Conservation (phyloP, 2,797 vertebrate species). For the Cirrhinus molitorella region DNA sequence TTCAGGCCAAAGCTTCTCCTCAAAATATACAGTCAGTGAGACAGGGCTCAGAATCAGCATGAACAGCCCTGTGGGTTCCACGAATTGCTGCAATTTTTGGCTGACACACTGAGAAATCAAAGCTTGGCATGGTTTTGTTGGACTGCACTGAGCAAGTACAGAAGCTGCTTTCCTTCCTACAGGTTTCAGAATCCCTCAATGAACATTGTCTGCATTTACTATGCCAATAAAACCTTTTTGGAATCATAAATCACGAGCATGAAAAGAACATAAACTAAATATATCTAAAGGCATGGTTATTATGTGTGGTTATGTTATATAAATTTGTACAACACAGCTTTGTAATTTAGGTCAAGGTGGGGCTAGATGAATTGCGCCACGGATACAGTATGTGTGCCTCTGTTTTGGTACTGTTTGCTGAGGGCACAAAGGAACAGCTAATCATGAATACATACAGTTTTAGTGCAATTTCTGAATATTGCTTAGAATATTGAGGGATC, state of each 20-base stretch:
- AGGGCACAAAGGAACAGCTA: not conserved
- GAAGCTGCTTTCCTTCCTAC: constrained; percentile 11
- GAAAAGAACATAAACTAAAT: not conserved
- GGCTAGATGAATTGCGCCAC: not conserved
- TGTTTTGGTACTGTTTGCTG: not conserved
- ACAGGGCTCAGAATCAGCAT: constrained; percentile 1
- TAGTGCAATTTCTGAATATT: not conserved
- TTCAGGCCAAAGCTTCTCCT: constrained; percentile 8
- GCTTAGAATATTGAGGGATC: not conserved
- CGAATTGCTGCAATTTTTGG: constrained; percentile 39
- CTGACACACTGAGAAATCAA: constrained; percentile 41
- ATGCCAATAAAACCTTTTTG: not conserved
- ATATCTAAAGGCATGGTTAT: not conserved
- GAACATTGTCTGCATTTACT: constrained; percentile 6
- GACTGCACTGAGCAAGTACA: constrained; percentile 14
- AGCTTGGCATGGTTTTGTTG: constrained; percentile 43
- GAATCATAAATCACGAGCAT: not conserved
- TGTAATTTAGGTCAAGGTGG: constrained; percentile 1
- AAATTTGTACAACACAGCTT: not conserved
- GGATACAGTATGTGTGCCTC: not conserved
- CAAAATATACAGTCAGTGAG: constrained; percentile 23
- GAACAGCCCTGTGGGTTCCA: constrained; percentile 40
- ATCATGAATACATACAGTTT: not conserved
- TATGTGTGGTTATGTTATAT: not conserved
- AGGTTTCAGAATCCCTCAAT: constrained; percentile 29